Evolutionary conservation across 1,140 invertebrate species (phyloP), one percentile per base, ranked within the genome.

Genomic region (Latrodectus geometricus): DNA sequence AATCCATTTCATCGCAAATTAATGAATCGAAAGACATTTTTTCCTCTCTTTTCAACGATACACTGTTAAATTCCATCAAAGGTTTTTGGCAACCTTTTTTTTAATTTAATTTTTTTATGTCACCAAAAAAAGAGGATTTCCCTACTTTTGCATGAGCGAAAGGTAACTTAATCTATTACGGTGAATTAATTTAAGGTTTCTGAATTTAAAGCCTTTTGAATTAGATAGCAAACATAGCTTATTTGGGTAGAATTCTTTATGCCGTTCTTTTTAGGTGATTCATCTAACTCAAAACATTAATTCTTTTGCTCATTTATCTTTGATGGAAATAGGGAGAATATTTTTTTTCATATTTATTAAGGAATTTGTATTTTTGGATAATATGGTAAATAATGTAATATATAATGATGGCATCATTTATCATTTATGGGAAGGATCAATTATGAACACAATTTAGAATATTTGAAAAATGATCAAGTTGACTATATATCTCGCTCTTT

Each of bases 1-100:
- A 83, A 83, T 83, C 80, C 72, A 83, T 83, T 83, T 83, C 80
- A 83, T 83, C 54, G 56, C 54, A 83, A 83, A 83, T 83, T 83
- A 83, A 83, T 83, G 80, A 83, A 74, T 83, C 72, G 70, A 70
- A 83, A 83, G 20, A 8, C 14, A 72, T 74, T 82, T 78, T 78
- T 82, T 74, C 14, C 70, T 49, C 9, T 8, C 54, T 9, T 12
- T 70, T 81, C 68, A 52, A 69, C 77, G 20, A 79, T 66, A n/a
- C 52, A 81, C 68, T 81, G 35, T 68, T 81, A 70, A 81, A 70
- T 81, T 81, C 79, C 79, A 81, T 81, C 79, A 35, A 35, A 81
- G n/a, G 14, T n/a, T 52, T 81, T 79, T 66, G 49, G 61, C 23
- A 7, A 56, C 35, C n/a, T 74, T 74, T 74, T 73, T 74, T 74